phyloP scores from a whole-genome alignment of 2,888 invertebrate species.

The Xylophagus ater region DNA sequence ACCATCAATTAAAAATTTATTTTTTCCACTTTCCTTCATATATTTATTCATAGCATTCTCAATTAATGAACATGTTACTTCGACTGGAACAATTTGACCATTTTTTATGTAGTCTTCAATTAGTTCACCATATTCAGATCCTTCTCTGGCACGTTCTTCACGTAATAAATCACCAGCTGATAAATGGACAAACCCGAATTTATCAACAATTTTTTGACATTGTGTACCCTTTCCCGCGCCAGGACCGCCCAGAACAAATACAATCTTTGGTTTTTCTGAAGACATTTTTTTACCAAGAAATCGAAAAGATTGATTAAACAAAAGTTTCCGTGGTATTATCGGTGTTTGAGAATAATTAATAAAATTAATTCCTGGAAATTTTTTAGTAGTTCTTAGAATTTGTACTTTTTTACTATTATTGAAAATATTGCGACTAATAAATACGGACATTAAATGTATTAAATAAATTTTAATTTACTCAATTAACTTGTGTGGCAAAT shows the following conservation, averaged over 20 bases:
- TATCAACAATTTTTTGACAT: conserved; percentile 74
- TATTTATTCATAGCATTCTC: conserved; percentile 58
- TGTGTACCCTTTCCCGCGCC: conserved; percentile 92
- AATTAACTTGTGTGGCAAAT: too few relatives aligned
- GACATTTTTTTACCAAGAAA: too few relatives aligned
- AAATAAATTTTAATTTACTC: too few relatives aligned
- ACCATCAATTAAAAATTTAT: conserved; percentile 89
- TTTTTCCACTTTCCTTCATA: conserved; percentile 39
- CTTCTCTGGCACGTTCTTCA: conserved; percentile 73
- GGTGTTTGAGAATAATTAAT: too few relatives aligned
- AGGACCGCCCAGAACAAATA: conserved; percentile 95
- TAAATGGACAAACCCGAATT: conserved; percentile 69
- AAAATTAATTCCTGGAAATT: too few relatives aligned
- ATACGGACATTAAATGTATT: too few relatives aligned
- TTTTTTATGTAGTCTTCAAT: conserved; percentile 87
- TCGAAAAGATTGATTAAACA: too few relatives aligned
- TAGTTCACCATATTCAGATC: conserved; percentile 78
- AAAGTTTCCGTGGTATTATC: too few relatives aligned
- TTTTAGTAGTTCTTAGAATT: too few relatives aligned
- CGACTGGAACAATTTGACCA: conserved; percentile 95
- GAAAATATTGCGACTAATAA: too few relatives aligned
- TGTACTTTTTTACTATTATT: too few relatives aligned
- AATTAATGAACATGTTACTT: conserved; percentile 92
- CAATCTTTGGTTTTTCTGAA: conserved; percentile 58
- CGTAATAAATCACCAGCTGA: conserved; percentile 90